Base-by-base conservation (phyloP, 2,888 invertebrate species). In the Gerosis bhagava region DNA sequence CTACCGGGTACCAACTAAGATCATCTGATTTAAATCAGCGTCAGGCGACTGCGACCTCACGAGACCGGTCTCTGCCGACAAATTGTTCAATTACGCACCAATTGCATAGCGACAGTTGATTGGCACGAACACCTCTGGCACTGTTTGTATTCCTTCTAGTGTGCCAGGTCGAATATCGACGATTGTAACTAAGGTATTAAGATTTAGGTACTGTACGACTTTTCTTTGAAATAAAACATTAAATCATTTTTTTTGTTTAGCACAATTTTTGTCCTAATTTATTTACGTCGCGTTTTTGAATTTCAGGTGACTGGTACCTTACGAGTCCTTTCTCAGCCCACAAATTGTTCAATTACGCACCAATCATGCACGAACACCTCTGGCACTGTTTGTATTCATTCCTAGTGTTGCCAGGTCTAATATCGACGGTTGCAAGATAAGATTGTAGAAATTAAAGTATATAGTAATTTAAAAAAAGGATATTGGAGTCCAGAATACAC, bases 341-440 rank as follows among this genome's bases (percentile, higher is more conserved):
- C 68, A 76, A 77, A 80, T 81, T 77, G 76, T 62, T 60, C 75
- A 75, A 75, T 77, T 77, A 73, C 65, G 12, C 19, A 65, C 53
- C 67, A 71, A 71, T 73, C 70, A 73, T 70, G 53, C 58, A 51
- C 43, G 24, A 21, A 42, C 32, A 42, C 34, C 42, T 34, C 25
- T 34, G 7, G n/a, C n/a, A n/a, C n/a, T n/a, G 13, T 15, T 11
- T 6, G 5, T 10, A 3, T 16, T 4, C 19, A 6, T 19, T 19
- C 19, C 6, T 19, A 19, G 19, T 19, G 19, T 6, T 19, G 19
- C 19, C 19, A 19, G 19, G 19, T 19, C 4, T 6, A 6, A 3
- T 19, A 6, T 19, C 19, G 19, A 19, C 19, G 19, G 6, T 3
- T 5, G 19, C 19, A 5, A 19, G 19, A 19, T 19, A n/a, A n/a